A percentile compares a stretch with the other conserved stretches of the same genome.
Evolutionary conservation across 2,888 invertebrate genomes (phyloP).

Genomic region (Oxytorus armatus): DNA sequence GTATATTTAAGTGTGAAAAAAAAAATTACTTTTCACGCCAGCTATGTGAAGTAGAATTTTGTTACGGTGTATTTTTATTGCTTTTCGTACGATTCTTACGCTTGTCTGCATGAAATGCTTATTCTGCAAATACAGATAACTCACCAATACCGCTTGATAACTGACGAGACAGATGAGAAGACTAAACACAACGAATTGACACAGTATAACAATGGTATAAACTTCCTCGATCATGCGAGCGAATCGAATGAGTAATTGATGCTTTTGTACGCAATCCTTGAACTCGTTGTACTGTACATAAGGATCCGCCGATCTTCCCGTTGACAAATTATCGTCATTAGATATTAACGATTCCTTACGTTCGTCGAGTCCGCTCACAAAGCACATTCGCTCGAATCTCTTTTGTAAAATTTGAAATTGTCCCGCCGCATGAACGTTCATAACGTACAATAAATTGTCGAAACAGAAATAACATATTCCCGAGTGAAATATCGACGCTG

Average conservation of each 20-base stretch:
- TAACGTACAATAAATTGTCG: constrained; percentile 71
- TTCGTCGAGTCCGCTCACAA: not conserved
- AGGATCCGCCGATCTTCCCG: constrained; percentile 1
- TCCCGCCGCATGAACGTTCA: constrained; percentile 66
- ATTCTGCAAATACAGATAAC: not conserved
- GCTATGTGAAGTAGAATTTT: too few relatives aligned
- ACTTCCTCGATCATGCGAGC: constrained; percentile 62
- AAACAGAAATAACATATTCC: constrained; percentile 72
- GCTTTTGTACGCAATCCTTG: constrained; percentile 62
- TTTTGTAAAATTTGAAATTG: constrained; percentile 73
- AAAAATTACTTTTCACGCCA: too few relatives aligned
- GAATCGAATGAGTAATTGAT: constrained; percentile 68
- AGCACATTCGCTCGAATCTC: constrained; percentile 60
- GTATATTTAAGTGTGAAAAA: too few relatives aligned
- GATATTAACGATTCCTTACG: not conserved
- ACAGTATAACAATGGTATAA: constrained; percentile 65
- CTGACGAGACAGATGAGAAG: constrained; percentile 70
- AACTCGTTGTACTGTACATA: constrained; percentile 9
- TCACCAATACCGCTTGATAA: constrained; percentile 72
- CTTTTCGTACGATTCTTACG: too few relatives aligned
- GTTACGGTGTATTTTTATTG: too few relatives aligned
- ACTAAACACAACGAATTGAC: constrained; percentile 70
- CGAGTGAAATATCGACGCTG: constrained; percentile 48
- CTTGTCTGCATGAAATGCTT: too few relatives aligned
- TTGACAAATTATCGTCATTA: not conserved